Percentiles rank a stretch among this genome's conserved stretches.
Conservation (phyloP, 2,113 vertebrate genomes). For the Labeo catla region DNA sequence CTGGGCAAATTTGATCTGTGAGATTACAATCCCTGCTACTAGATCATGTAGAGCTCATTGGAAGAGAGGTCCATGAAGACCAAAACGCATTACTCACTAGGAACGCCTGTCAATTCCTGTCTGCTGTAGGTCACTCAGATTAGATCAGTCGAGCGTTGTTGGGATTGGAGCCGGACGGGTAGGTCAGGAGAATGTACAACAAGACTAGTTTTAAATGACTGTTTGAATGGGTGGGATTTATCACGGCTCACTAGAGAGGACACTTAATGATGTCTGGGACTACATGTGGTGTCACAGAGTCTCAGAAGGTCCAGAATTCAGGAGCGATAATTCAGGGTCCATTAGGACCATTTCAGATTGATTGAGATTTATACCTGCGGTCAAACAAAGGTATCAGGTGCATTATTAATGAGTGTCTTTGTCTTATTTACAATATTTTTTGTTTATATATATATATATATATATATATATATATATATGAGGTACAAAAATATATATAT, state of each 20-base stretch:
- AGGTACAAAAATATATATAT: no score
- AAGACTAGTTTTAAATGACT: constrained; percentile 33
- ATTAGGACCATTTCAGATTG: background rate
- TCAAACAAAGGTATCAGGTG: no score
- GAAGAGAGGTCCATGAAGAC: constrained; percentile 9
- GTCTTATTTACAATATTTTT: no score
- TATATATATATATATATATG: no score
- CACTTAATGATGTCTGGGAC: constrained; percentile 25
- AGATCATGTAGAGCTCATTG: constrained; percentile 40
- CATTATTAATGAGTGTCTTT: background rate
- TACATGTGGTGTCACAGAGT: background rate
- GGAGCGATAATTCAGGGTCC: background rate
- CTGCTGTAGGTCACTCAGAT: constrained; percentile 43
- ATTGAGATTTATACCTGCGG: background rate
- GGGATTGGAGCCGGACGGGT: constrained; percentile 14
- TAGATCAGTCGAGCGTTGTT: constrained; percentile 33
- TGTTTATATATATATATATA: no score
- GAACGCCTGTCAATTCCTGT: constrained; percentile 36
- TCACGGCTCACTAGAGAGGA: constrained; percentile 11
- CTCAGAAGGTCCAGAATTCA: background rate
- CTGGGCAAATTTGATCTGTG: constrained; percentile 26
- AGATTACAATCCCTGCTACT: constrained; percentile 30
- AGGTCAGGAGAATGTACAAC: constrained; percentile 27
- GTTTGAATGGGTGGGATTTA: constrained; percentile 36
- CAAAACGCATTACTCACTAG: constrained; percentile 21